Base-by-base conservation (phyloP, 2,888 invertebrate species). In the Troglohyphantes excavatus region DNA sequence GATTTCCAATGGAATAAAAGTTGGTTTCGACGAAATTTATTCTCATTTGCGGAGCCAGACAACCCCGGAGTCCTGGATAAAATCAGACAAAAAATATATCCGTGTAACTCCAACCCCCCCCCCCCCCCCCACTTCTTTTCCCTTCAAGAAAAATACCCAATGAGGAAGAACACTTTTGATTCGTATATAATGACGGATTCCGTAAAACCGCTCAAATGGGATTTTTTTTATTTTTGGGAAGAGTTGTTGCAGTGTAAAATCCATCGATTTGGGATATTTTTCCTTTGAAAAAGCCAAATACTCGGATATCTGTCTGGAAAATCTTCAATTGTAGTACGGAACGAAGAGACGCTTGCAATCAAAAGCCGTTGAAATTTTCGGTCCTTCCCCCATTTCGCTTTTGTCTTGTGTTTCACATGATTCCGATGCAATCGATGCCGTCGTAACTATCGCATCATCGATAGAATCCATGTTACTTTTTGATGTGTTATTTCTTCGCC, bases 1-100 rank as follows among this genome's bases (percentile, higher is more conserved):
- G 72, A 72, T 87, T 87, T 87, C 72, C 87, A 79, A 79, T 79
- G 65, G 70, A 72, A 79, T 79, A 79, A 79, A 87, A 76, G 79
- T 33, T 59, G 76, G 75, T 76, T 87, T 87, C 43, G 59, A 27
- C 72, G 46, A 79, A 87, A 79, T 87, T 79, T 79, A 70, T 72
- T 61, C 87, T 87, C 73, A 73, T 79, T 87, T 87, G 78, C 29
- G 39, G 19, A 43, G 61, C 46, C 59, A 39, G 21, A 6, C 59
- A 26, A 17, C 43, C 63, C 13, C 63, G 29, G n/a, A 78, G 39
- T 63, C 59, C 43, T 29, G 21, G 53, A 83, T 61, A 83, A 61
- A 73, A 72, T 26, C 21, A 27, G 43, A 27, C n/a, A 79, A 79
- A 46, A 61, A 26, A 82, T 61, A 82, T 82, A 29, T 82, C 59